Conservation (phyloP, 2,797 vertebrate species). For the Falco cherrug region DNA sequence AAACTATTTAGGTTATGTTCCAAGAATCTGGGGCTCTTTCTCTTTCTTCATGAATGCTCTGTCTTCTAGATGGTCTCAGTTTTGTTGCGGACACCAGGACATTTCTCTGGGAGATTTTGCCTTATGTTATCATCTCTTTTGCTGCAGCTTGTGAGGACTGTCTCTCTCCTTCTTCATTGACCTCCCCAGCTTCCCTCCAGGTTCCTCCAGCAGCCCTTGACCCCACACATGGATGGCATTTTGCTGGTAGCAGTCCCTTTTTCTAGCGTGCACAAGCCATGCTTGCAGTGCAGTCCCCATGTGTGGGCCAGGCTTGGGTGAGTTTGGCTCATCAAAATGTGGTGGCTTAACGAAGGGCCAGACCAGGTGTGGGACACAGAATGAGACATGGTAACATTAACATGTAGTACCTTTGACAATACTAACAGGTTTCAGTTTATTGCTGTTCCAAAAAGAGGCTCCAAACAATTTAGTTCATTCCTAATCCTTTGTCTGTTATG, state of each 20-base stretch:
- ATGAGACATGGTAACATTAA: background rate
- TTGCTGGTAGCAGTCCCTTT: background rate
- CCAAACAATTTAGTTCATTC: background rate
- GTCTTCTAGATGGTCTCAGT: background rate
- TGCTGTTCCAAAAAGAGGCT: background rate
- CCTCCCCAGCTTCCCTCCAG: background rate
- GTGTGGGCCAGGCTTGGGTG: background rate
- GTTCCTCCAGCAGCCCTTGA: background rate
- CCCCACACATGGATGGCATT: background rate
- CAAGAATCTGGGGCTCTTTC: background rate
- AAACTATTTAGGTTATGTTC: background rate
- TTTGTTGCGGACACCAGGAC: background rate
- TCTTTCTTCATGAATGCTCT: background rate
- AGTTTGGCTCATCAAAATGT: background rate
- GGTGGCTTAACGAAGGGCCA: background rate
- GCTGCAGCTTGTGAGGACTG: background rate
- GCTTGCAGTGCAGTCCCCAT: background rate
- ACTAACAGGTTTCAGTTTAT: background rate
- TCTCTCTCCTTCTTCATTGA: background rate
- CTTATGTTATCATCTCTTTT: background rate
- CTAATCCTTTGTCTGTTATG: background rate
- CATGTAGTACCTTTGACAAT: background rate
- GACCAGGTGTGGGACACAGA: background rate
- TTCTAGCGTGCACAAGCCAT: background rate
- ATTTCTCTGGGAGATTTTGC: background rate